These are phyloP conservation scores for Orycteropus afer DNA, from an alignment of 2,113 vertebrate genomes.

Conservation along the genomic window DNA sequence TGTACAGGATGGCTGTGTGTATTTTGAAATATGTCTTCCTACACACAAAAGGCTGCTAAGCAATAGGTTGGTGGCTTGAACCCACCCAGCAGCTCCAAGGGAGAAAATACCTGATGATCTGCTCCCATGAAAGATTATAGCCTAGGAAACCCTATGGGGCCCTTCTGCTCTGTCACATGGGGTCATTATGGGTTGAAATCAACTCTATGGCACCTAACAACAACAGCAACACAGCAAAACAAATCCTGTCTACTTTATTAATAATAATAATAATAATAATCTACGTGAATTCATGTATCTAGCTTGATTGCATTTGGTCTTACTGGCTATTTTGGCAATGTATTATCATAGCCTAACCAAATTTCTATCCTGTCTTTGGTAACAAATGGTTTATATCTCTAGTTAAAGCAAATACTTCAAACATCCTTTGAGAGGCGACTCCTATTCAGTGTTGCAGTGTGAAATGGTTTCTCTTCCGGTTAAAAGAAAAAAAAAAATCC, in stretches of 20 bases:
- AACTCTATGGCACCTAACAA: background rate
- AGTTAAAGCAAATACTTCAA: conserved; percentile 45
- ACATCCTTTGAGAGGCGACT: background rate
- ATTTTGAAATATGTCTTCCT: conserved; percentile 28
- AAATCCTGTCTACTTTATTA: background rate
- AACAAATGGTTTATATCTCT: conserved; percentile 8
- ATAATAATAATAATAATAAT: no score
- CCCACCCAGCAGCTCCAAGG: background rate
- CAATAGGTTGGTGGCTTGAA: background rate
- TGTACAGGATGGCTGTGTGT: background rate
- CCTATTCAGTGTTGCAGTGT: conserved; percentile 20
- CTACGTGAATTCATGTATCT: background rate
- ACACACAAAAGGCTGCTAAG: background rate
- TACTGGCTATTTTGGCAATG: background rate
- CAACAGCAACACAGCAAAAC: background rate
- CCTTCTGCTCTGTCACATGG: background rate
- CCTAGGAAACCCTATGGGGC: no score
- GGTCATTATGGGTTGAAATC: background rate
- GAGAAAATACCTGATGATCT: background rate
- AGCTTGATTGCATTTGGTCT: background rate
- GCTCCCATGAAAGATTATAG: background rate
- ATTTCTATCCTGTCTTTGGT: background rate
- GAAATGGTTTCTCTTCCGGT: conserved; percentile 23
- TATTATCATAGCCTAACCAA: background rate
- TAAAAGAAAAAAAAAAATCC: background rate